Evolutionary conservation across 2,888 invertebrate genomes (phyloP).

Genomic region (Macrophya annulata): DNA sequence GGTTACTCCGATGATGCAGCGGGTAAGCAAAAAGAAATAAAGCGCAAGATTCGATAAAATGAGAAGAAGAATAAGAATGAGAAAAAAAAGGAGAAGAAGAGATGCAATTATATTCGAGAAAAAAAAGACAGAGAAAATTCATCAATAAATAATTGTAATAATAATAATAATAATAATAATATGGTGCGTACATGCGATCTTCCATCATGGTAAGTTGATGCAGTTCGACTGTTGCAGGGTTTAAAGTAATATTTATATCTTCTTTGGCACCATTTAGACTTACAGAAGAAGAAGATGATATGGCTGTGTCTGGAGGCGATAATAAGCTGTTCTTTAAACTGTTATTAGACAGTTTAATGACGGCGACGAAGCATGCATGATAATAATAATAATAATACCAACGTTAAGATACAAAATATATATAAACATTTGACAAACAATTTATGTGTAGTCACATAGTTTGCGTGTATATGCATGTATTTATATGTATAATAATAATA

Average conservation of each 20-base stretch:
- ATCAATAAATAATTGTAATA: not conserved
- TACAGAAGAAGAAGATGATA: not conserved
- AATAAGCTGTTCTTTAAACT: constrained; percentile 66
- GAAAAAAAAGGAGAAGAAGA: constrained; percentile 33
- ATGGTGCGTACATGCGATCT: constrained; percentile 79
- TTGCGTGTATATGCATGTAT: not conserved
- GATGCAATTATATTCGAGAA: constrained; percentile 28
- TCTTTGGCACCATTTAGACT: constrained; percentile 59
- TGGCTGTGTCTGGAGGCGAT: constrained; percentile 51
- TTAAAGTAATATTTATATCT: constrained; percentile 60
- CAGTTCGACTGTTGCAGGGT: constrained; percentile 68
- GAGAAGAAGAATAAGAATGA: constrained; percentile 11
- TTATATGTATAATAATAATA: not conserved
- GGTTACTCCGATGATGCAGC: constrained; percentile 69
- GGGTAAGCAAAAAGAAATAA: constrained; percentile 64
- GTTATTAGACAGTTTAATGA: constrained; percentile 68
- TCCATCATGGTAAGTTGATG: constrained; percentile 74
- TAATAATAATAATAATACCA: constrained; percentile 36
- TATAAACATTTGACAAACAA: not conserved
- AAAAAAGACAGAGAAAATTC: constrained; percentile 59
- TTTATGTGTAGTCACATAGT: not conserved
- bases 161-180: constrained; percentile 58
- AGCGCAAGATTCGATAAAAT: constrained; percentile 60
- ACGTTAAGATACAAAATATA: constrained; percentile 2
- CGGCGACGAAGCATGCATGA: constrained; percentile 62